These are phyloP conservation scores for Drosophila cyrtoloma DNA, from an alignment of 2,888 invertebrate genomes.

Conservation along the genomic window DNA sequence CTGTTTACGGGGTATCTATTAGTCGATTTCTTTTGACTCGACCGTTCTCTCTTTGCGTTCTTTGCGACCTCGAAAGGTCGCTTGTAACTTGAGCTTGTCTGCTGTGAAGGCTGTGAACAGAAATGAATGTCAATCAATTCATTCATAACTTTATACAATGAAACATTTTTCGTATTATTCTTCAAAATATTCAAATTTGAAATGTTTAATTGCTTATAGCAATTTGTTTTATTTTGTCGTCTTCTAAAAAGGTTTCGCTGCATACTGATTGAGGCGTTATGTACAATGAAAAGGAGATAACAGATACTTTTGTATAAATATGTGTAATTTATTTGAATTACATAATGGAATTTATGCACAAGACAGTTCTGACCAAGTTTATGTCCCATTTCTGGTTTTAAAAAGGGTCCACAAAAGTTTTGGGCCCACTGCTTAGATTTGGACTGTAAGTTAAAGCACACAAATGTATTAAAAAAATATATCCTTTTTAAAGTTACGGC, in stretches of 20 bases:
- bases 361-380: conserved; percentile 3
- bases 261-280: not conserved
- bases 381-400: not conserved
- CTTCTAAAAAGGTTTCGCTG: not conserved
- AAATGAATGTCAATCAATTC: conserved; percentile 30
- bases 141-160: conserved; percentile 8
- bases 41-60: not conserved
- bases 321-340: not conserved
- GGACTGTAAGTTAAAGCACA: not conserved
- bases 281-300: not conserved
- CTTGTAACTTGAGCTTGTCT: conserved; percentile 16
- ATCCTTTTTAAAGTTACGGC: not conserved
- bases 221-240: not conserved
- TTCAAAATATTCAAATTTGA: not conserved
- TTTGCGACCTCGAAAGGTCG: conserved; percentile 14
- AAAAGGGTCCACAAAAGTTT: not conserved
- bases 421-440: not conserved
- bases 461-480: not conserved
- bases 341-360: not conserved
- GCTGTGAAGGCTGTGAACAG: conserved; percentile 13
- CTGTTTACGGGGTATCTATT: not conserved
- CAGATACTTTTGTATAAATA: not conserved
- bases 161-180: not conserved
- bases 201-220: conserved; percentile 5
- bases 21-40: not conserved